Evolutionary conservation across 2,888 invertebrate species (phyloP), one percentile per base, ranked within the genome.

Genomic region (Drosophila ezoana): DNA sequence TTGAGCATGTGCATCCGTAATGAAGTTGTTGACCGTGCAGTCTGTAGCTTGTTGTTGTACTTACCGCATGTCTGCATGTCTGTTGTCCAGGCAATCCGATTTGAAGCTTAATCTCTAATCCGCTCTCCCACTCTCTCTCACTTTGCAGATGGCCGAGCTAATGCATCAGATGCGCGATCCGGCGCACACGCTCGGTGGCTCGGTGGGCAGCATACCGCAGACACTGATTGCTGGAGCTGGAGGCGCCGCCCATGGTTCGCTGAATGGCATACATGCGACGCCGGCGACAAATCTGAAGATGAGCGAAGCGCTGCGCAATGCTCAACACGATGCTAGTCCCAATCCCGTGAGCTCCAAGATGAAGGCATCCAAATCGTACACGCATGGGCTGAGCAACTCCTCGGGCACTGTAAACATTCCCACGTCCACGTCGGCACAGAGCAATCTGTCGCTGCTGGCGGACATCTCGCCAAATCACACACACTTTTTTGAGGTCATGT

Each of bases 401-500:
- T 91, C 92, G 76, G 92, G 92, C 78, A 91, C 92, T 66, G 92
- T 92, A 69, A 90, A 91, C 90, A 92, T 92, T 88, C 91, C 92
- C 84, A 90, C 91, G 28, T 91, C 92, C 72, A 91, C 90, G 56
- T 92, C 92, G 72, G 91, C 91, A 32, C 91, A 92, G 76, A 89
- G 92, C 40, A 92, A 92, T 83, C 87, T 92, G 20, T 91, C 92
- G 40, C 75, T 92, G 58, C 83, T 92, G 37, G 90, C 91, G 43
- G 96, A 97, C 89, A 95, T 97, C 60, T 96, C 97, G 0, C 96
- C 96, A 9, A 96, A 96, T 82, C 96, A 96, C 69, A 97, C 97
- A 23, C 97, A 97, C 91, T 97, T 97, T 92, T 97, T 97, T 89
- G 97, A 97, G 94, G 97, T 96, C 3, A 93, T 98, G 74, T 98